Base-by-base conservation (phyloP, 2,888 invertebrate genomes). In the Mesorhabditis sp. region DNA sequence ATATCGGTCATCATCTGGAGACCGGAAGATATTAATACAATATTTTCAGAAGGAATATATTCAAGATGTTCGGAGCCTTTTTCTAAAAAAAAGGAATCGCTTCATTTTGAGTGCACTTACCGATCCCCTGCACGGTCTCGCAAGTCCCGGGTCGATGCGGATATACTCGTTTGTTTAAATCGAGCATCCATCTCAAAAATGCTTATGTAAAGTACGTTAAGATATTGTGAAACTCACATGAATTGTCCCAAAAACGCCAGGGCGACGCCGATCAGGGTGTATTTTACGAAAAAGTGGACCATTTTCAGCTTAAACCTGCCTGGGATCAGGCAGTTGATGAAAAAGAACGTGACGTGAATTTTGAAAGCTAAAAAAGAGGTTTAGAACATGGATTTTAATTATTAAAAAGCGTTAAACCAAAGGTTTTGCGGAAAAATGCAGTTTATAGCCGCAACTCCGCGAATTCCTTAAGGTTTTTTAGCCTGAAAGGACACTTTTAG, bases 101-200 rank as follows among this genome's bases (percentile, higher is more conserved):
- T 50, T 50, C n/a, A 13, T 50, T 50, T 50, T 50, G 7, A 13
- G 7, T 10, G n/a, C 2, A 50, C 58, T n/a, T 50, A 50, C 58
- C 10, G n/a, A 50, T 50, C n/a, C 58, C 58, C n/a, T 50, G 10
- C 7, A 50, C 58, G n/a, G n/a, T 50, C n/a, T 50, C 1, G 58
- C 58, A 50, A 13, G 7, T 50, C 58, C 58, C 58, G n/a, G 58
- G 58, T 50, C 58, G 58, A 50, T 50, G 58, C 7, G 7, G 7
- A n/a, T 50, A 50, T 13, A 50, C 58, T 50, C 58, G 58, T 50
- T 50, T 50, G n/a, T 50, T 50, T n/a, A 50, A 50, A 50, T 50
- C 58, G 58, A n/a, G 10, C n/a, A 50, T n/a, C 58, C 58, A 50
- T 50, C 58, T 13, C 1, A 50, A 50, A 50, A 50, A 50, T 13